Base-by-base conservation (phyloP, 2,888 invertebrate genomes). In the Ormia ochracea region DNA sequence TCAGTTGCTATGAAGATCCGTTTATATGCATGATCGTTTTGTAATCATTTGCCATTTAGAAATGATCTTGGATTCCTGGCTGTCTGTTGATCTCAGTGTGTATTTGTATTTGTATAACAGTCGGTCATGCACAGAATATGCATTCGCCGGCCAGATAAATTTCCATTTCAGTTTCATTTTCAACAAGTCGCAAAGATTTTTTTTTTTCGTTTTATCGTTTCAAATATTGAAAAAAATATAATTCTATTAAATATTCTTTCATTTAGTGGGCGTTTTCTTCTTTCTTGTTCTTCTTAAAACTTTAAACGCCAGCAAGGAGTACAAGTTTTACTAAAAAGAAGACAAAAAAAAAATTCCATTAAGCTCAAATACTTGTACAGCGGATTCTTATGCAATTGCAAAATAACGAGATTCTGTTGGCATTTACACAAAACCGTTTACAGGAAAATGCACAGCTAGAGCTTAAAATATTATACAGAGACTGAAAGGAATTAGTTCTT, bases 21-120 rank as follows among this genome's bases (percentile, higher is more conserved):
- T 54, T 75, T 52, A 21, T 54, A 50, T 58, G 31, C 31, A 58
- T 41, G 56, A 48, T 48, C 65, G 17, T 17, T 45, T 28, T 38
- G 38, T 70, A 56, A 79, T 72, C 70, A 72, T 75, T 79, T 79
- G 75, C 70, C 79, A 79, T 79, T 79, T 79, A 52, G 54, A 54
- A 68, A 38, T 63, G 52, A 56, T 78, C 63, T 70, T 41, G 52
- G 50, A 41, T 50, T 31, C 17, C 7, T 31, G 43, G 31, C 45
- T 12, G 58, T 48, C 41, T 31, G 56, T 33, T 17, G 26, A 48
- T 63, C 33, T n/a, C n/a, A 12, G 28, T 17, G 58, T 48, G 48
- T 17, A 45, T 43, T 19, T 23, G 3, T 63, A 26, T 43, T 28
- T 59, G 6, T n/a, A n/a, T n/a, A n/a, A n/a, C 4, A 21, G 26